phyloP scores from a whole-genome alignment of 2,797 vertebrate genomes.

The Corythornis leucogaster region DNA sequence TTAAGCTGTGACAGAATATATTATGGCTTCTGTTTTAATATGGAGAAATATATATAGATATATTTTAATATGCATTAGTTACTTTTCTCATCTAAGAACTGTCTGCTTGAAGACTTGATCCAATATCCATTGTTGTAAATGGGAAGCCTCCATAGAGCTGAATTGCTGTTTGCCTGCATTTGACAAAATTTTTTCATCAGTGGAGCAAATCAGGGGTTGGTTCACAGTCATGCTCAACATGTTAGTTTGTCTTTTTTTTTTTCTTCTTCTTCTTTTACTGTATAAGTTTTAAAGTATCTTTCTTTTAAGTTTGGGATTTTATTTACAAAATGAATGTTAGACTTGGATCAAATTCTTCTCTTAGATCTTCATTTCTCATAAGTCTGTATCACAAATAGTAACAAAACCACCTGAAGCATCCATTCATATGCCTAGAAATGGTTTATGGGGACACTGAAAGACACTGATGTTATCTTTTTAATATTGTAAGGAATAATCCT shows the following conservation, averaged over 20 bases:
- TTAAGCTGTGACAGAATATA: neutral
- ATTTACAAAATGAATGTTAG: neutral
- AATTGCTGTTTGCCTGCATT: neutral
- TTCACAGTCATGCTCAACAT: neutral
- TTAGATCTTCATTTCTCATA: conserved; percentile 31
- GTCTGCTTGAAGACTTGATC: neutral
- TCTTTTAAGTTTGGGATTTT: neutral
- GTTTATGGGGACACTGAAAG: conserved; percentile 81
- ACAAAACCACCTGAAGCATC: conserved; percentile 67
- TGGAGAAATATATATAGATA: neutral
- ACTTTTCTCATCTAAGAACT: neutral
- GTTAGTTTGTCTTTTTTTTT: neutral
- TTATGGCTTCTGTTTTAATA: neutral
- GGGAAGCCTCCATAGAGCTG: neutral
- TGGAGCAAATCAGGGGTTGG: neutral
- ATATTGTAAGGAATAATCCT: conserved; percentile 86
- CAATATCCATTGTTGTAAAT: neutral
- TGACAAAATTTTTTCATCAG: neutral
- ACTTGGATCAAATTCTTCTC: conserved; percentile 42
- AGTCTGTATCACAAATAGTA: conserved; percentile 41
- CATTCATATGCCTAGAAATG: conserved; percentile 72
- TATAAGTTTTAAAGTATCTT: neutral
- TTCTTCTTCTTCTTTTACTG: neutral
- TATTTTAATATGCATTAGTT: neutral
- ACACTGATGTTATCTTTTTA: conserved; percentile 85